Base-by-base conservation (phyloP, 2,888 invertebrate genomes). In the Drosophila mettleri region DNA sequence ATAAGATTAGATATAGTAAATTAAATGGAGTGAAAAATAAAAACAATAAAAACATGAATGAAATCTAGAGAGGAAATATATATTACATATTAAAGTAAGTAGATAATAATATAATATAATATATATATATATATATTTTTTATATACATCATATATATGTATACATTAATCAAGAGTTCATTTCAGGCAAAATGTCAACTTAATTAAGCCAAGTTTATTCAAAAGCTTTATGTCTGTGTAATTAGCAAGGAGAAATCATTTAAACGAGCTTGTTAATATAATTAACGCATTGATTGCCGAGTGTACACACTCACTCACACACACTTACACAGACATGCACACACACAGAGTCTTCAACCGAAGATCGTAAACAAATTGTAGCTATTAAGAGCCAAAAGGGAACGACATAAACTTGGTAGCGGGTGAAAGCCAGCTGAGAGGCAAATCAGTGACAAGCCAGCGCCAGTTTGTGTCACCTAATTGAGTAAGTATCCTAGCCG, bases 401-500 rank as follows among this genome's bases (percentile, higher is more conserved):
- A 22, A 14, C 20, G n/a, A 24, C 45, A 63, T 33, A 16, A 65
- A 74, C 59, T 41, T 52, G 57, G 52, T 39, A 22, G 33, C 57
- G 48, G 20, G 1, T 51, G 24, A 39, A 57, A 46, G 49, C 45
- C 72, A 66, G 65, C 45, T 65, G 65, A 64, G 73, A 74, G 73
- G 65, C 76, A 79, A 84, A 84, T 86, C 86, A 72, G 81, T 75
- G 84, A 73, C 57, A 68, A 62, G 61, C 51, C 58, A 71, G 38
- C 60, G 51, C 53, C 75, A 78, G 71, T 72, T 82, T 72, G 68
- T 78, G 80, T 78, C 78, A 80, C 75, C 80, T 85, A 85, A 85
- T 86, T 85, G 86, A 86, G 80, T 85, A 73, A 75, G 82, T 79
- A 69, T 77, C 69, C 69, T 73, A 51, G 72, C 70, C 31, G 71